phyloP scores from a whole-genome alignment of 2,888 invertebrate genomes.

The Phalangium opilio region DNA sequence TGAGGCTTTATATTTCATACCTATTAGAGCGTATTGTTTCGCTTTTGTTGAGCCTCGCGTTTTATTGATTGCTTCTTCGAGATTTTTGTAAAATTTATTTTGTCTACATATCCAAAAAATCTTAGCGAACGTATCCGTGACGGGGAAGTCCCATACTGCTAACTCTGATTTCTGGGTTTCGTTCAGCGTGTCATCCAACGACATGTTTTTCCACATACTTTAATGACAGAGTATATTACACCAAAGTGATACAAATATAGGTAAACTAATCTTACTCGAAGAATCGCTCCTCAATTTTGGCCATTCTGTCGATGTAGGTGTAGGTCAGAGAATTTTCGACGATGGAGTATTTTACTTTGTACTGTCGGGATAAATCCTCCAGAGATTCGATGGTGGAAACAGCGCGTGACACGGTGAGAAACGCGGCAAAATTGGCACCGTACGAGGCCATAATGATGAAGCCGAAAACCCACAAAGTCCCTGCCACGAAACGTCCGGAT shows the following conservation, averaged over 20 bases:
- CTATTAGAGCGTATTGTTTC: too few relatives aligned
- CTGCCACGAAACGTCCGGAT: conserved; percentile 83
- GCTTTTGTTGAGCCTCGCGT: too few relatives aligned
- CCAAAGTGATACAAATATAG: too few relatives aligned
- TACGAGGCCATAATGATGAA: conserved; percentile 98
- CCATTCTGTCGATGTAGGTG: conserved; percentile 91
- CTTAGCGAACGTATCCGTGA: conserved; percentile 94
- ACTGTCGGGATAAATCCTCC: conserved; percentile 90
- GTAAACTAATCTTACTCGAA: conserved; percentile 87
- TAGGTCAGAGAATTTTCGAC: conserved; percentile 71
- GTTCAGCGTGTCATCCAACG: conserved; percentile 76
- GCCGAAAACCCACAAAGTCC: conserved; percentile 98
- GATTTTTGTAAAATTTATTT: conserved; percentile 58
- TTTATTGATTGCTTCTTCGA: conserved; percentile 61
- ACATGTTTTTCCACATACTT: conserved; percentile 99
- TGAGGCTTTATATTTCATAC: too few relatives aligned
- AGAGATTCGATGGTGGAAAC: conserved; percentile 83
- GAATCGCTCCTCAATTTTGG: conserved; percentile 80
- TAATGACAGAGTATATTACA: too few relatives aligned
- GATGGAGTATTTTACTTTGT: conserved; percentile 91
- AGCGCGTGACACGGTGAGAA: conserved; percentile 72
- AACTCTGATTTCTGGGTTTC: conserved; percentile 79
- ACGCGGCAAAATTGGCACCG: conserved; percentile 94
- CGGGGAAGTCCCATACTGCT: conserved; percentile 99
- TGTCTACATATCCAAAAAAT: conserved; percentile 94